phyloP scores from a whole-genome alignment of 2,797 vertebrate species.

The Pangasius krempfi region DNA sequence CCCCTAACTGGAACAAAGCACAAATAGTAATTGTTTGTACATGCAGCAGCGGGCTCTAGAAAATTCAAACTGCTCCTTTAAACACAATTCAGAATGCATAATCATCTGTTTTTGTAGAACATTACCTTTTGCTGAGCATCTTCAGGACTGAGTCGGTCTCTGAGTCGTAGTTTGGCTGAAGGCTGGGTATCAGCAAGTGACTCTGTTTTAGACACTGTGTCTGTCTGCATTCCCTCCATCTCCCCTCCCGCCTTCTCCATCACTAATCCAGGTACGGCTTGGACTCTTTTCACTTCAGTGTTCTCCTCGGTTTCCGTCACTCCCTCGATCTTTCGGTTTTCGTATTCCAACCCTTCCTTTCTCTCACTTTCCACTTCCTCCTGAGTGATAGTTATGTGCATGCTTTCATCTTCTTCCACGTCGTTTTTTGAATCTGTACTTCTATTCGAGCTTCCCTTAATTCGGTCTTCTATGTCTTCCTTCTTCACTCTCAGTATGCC shows the following conservation, averaged over 20 bases:
- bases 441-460: conserved; percentile 15
- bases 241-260: conserved; percentile 19
- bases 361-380: conserved; percentile 59
- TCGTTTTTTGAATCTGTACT: conserved; percentile 52
- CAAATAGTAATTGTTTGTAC: not conserved
- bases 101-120: not conserved
- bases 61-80: not conserved
- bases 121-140: conserved; percentile 71
- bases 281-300: not conserved
- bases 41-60: not conserved
- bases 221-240: conserved; percentile 22
- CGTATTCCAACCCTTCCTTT: conserved; percentile 39
- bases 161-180: conserved; percentile 51
- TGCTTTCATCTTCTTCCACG: conserved; percentile 6
- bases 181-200: conserved; percentile 50
- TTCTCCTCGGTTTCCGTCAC: conserved; percentile 21
- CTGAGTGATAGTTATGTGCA: conserved; percentile 45
- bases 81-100: not conserved
- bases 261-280: not conserved
- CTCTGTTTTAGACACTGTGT: conserved; percentile 29
- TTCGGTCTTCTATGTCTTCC: conserved; percentile 35
- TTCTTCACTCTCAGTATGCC: conserved; percentile 45
- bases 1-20: not conserved
- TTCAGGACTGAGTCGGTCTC: conserved; percentile 57
- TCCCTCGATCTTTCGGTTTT: conserved; percentile 7